Evolutionary conservation across 2,113 vertebrate species (phyloP), one percentile per base, ranked within the genome.

Genomic region (Ophthalmolycus amberensis): DNA sequence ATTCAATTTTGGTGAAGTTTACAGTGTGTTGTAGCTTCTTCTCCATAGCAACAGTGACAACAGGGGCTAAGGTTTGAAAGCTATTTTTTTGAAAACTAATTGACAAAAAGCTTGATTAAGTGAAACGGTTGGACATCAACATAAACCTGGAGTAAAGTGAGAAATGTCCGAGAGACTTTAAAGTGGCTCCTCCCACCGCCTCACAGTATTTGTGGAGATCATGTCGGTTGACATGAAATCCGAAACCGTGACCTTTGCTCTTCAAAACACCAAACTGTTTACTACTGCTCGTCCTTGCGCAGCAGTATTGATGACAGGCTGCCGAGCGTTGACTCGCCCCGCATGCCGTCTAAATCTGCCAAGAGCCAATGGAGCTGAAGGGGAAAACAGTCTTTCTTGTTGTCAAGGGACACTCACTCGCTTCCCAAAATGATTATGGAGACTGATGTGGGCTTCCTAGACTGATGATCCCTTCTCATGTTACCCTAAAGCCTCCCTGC

Each of bases 401-500:
- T 68, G 12, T 84, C 60, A 52, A 46, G 25, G 37, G 54, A 70
- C 79, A 58, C 69, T 38, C 25, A 38, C 67, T 29, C 12, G 29
- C 67, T 77, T 72, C 78, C 0, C 42, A 52, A 37, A 66, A 70
- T 75, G 70, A 88, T 84, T 85, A 67, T 27, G 56, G 75, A 59
- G 84, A 20, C 74, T 29, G 62, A 85, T 81, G 62, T 10, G 10
- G 64, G 63, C 84, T 81, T 79, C 84, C 82, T 66, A 15, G 15
- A 50, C 77, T 65, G 56, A 87, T 87, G 76, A 88, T 88, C 54
- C 9, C 40, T 40, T 88, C 79, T 88, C 38, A 42, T 80, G 67
- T 88, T 66, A 80, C 84, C 42, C 48, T 27, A 56, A 72, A 83
- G 62, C 76, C 59, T 29, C 72, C 75, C 52, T 0, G 1, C 32